These are phyloP conservation scores for Cheilosia scutellata DNA, from an alignment of 2,888 invertebrate species.

Conservation along the genomic window DNA sequence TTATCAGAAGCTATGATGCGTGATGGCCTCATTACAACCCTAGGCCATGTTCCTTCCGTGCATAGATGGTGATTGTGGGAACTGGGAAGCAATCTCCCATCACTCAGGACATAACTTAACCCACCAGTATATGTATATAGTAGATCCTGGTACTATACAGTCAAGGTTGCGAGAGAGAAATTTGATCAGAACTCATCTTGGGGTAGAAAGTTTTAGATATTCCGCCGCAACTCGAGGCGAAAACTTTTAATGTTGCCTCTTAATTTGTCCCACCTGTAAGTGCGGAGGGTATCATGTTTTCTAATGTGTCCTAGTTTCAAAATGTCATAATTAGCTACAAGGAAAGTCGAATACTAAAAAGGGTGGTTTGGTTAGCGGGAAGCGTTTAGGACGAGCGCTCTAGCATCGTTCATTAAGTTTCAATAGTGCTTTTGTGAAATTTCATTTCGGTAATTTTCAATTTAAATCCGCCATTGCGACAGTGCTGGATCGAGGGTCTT, in stretches of 20 bases:
- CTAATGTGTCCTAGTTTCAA: constrained; percentile 63
- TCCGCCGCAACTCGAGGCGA: neutral
- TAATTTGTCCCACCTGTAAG: constrained; percentile 27
- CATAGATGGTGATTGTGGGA: neutral
- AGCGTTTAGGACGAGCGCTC: constrained; percentile 3
- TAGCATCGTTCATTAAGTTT: constrained; percentile 56
- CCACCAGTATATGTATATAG: neutral
- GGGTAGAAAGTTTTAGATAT: constrained; percentile 35
- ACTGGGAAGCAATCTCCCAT: constrained; percentile 17
- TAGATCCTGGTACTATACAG: neutral
- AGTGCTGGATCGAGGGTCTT: neutral
- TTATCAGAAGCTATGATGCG: constrained; percentile 63
- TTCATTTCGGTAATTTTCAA: constrained; percentile 59
- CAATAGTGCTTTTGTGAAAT: constrained; percentile 51
- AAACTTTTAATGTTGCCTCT: constrained; percentile 53
- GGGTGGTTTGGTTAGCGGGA: neutral
- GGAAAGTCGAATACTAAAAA: constrained; percentile 22
- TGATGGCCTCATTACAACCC: constrained; percentile 64
- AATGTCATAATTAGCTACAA: constrained; percentile 68
- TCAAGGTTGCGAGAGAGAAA: constrained; percentile 19
- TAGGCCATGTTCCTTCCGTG: constrained; percentile 36
- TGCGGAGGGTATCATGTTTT: constrained; percentile 49
- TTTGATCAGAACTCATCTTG: constrained; percentile 55
- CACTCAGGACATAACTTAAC: neutral
- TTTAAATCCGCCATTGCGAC: constrained; percentile 33